Percentiles rank a stretch among this genome's conserved stretches.
These are phyloP conservation scores for Odontamblyopus lacepedii DNA, from an alignment of 2,797 vertebrate genomes.

Conservation along the genomic window DNA sequence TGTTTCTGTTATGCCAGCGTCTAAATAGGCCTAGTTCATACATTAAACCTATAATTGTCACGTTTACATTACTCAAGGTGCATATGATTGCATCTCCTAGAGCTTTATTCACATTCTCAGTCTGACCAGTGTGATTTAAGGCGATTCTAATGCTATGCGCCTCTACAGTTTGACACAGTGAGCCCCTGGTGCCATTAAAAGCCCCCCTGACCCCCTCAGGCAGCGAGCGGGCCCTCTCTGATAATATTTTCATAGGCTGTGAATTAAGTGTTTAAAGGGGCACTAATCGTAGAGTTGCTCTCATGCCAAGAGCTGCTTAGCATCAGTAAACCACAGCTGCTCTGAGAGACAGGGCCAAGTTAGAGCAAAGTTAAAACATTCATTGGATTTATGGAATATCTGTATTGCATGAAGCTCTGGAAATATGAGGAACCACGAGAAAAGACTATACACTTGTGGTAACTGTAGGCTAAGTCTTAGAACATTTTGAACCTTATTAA, in stretches of 20 bases:
- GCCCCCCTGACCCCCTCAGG: slow-evolving; percentile 69
- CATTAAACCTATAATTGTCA: slow-evolving; percentile 61
- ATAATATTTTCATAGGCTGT: slow-evolving; percentile 80
- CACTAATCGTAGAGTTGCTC: slow-evolving; percentile 64
- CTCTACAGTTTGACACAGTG: slow-evolving; percentile 63
- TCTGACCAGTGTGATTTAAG: slow-evolving; percentile 67
- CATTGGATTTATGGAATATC: slow-evolving; percentile 66
- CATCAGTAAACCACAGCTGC: slow-evolving; percentile 65
- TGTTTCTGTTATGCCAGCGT: slow-evolving; percentile 54
- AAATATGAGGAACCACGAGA: slow-evolving; percentile 49
- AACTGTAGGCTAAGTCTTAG: background rate
- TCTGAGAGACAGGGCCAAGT: slow-evolving; percentile 39
- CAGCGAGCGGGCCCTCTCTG: slow-evolving; percentile 66
- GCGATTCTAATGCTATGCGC: slow-evolving; percentile 54
- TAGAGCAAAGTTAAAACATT: slow-evolving; percentile 64
- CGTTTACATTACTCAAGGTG: slow-evolving; percentile 56
- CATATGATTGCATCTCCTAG: slow-evolving; percentile 53
- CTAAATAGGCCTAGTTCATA: slow-evolving; percentile 43
- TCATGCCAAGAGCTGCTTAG: slow-evolving; percentile 71
- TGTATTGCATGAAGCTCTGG: slow-evolving; percentile 51
- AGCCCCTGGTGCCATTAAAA: slow-evolving; percentile 69
- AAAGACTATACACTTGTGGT: slow-evolving; percentile 36
- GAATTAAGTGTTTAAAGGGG: slow-evolving; percentile 77
- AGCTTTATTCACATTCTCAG: slow-evolving; percentile 51
- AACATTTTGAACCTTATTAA: no score